These are phyloP conservation scores for Leptinotarsa lineolata DNA, from an alignment of 1,140 invertebrate species.

Conservation along the genomic window DNA sequence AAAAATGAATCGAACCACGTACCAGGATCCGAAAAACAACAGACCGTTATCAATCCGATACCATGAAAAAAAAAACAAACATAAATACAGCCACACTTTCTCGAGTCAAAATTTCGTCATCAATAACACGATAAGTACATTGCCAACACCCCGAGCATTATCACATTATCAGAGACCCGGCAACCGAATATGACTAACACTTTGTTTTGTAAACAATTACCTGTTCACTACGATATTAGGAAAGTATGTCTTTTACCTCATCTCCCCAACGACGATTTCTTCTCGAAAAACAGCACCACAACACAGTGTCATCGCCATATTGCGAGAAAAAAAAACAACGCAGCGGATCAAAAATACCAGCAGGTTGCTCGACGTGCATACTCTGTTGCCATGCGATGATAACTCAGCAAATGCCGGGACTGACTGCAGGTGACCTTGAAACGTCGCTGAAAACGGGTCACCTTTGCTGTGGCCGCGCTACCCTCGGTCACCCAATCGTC, in stretches of 20 bases:
- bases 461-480: background rate
- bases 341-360: background rate
- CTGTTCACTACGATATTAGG: background rate
- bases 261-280: background rate
- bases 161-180: background rate
- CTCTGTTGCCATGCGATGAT: constrained; percentile 31
- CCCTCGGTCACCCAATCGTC: constrained; percentile 1
- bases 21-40: too few species aligned
- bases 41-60: too few species aligned
- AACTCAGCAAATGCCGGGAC: background rate
- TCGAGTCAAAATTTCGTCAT: too few species aligned
- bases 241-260: background rate
- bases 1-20: too few species aligned
- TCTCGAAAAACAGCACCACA: background rate
- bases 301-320: background rate
- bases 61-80: too few species aligned
- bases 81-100: too few species aligned
- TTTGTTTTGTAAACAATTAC: constrained; percentile 3
- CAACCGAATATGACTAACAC: background rate
- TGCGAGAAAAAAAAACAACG: background rate
- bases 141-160: background rate
- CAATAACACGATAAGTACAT: too few species aligned
- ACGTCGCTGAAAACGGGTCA: constrained; percentile 19
- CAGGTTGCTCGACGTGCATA: background rate
- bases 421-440: constrained; percentile 23